Conservation (phyloP, 2,888 invertebrate genomes). For the Caenorhabditis macrosperma region DNA sequence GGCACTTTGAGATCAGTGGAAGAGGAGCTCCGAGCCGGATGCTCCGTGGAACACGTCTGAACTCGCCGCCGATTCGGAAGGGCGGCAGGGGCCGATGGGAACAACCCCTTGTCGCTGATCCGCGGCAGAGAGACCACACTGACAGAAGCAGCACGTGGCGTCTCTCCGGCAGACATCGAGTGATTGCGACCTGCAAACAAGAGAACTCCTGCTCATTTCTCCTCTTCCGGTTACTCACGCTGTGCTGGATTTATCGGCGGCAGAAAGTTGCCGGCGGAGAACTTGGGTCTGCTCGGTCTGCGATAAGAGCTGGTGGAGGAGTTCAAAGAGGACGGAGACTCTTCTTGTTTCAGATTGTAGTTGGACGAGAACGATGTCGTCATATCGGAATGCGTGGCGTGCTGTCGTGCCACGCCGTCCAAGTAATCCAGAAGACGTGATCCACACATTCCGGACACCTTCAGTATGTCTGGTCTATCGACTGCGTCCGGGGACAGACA, state of each 20-base stretch:
- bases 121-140: conserved; percentile 25
- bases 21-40: conserved; percentile 47
- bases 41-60: conserved; percentile 52
- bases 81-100: conserved; percentile 23
- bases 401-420: conserved; percentile 52
- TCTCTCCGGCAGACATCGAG: conserved; percentile 57
- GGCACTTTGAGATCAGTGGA: conserved; percentile 47
- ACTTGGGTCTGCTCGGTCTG: conserved; percentile 32
- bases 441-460: conserved; percentile 43
- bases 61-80: conserved; percentile 47
- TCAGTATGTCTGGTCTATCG: conserved; percentile 38
- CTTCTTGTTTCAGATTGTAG: conserved; percentile 25
- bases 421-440: conserved; percentile 47
- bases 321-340: conserved; percentile 41
- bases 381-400: conserved; percentile 34
- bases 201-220: no score
- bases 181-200: conserved; percentile 46
- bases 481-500: conserved; percentile 59
- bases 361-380: conserved; percentile 8
- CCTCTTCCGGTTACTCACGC: conserved; percentile 15
- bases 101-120: conserved; percentile 34
- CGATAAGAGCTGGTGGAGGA: conserved; percentile 49
- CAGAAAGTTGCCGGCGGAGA: background rate
- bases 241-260: conserved; percentile 48
- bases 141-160: conserved; percentile 16